A percentile compares a stretch with the other conserved stretches of the same genome.
Conservation (phyloP, 2,113 vertebrate species). For the Lepus timidus region DNA sequence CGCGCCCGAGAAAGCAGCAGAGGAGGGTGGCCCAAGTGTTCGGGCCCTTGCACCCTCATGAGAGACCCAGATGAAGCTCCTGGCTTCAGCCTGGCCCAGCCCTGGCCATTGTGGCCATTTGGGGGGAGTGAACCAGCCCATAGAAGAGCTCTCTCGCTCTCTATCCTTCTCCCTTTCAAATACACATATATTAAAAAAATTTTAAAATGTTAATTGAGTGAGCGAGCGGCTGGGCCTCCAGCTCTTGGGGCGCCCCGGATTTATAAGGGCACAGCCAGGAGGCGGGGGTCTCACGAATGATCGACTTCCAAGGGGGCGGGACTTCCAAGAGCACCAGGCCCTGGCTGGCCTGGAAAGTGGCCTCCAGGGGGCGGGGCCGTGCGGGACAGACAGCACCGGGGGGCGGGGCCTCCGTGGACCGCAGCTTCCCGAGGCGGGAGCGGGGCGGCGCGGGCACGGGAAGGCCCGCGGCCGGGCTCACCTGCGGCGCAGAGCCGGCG, state of each 20-base stretch:
- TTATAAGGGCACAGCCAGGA: not conserved
- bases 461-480: constrained; percentile 66
- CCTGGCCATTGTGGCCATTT: too few species aligned
- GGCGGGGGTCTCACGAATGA: not conserved
- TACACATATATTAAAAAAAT: too few species aligned
- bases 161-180: too few species aligned
- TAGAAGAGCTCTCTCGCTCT: too few species aligned
- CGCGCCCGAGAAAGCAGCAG: too few species aligned
- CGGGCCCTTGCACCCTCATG: too few species aligned
- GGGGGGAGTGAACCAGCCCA: too few species aligned
- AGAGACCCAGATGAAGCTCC: too few species aligned
- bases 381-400: accelerated
- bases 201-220: too few species aligned
- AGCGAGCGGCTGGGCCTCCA: too few species aligned
- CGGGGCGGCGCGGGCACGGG: accelerated
- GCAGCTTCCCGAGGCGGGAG: not conserved
- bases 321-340: not conserved
- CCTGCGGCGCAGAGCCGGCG: constrained; percentile 88
- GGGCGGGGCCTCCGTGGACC: not conserved
- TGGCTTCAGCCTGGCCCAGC: too few species aligned
- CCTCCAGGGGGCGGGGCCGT: not conserved
- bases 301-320: not conserved
- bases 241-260: not conserved
- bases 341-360: not conserved
- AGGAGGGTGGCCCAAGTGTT: too few species aligned